Base-by-base conservation (phyloP, 1,140 invertebrate species). In the Pteromalus puparum region DNA sequence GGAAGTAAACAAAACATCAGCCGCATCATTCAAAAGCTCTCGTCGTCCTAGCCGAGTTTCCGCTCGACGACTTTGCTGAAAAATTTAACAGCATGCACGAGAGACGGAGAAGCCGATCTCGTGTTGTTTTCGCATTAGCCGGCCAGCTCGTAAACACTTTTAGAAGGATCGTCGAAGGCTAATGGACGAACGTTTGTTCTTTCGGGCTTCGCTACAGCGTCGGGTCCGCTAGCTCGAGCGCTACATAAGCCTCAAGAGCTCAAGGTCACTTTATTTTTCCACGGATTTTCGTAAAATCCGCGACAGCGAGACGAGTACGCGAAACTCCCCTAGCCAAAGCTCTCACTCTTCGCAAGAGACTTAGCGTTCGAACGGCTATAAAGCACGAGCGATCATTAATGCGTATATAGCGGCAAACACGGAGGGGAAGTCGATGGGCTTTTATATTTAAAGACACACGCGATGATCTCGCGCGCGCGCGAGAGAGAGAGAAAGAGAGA, bases 401-500 rank as follows among this genome's bases (percentile, higher is more conserved):
- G 30, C 70, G 18, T n/a, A 9, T 34, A 34, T 34, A 34, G 30
- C 5, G 18, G 30, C 3, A 15, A 13, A 53, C 18, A 18, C 1
- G 30, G 46, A 76, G 21, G 24, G 74, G 74, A 53, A 76, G 74
- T 53, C 74, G 46, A 76, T 76, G 74, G 46, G 74, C 42, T 76
- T 76, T 76, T 76, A 53, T 76, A 76, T 76, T 76, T 76, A 48
- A 76, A 76, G 74, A 76, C 42, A 48, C 15, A 18, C 15, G 46
- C 46, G 46, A 48, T 48, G 12, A 48, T 48, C 13, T 46, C 42
- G 42, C 42, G 9, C 46, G 46, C 13, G 38, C 21, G 21, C 15
- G 21, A 34, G n/a, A n/a, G n/a, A n/a, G n/a, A n/a, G n/a, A n/a
- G n/a, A n/a, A n/a, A n/a, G n/a, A n/a, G n/a, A n/a, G 70, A 34